Percentiles rank a stretch among this genome's conserved stretches.
These are phyloP conservation scores for Saguinus imperator DNA, from an alignment of 2,113 vertebrate genomes.

Conservation along the genomic window DNA sequence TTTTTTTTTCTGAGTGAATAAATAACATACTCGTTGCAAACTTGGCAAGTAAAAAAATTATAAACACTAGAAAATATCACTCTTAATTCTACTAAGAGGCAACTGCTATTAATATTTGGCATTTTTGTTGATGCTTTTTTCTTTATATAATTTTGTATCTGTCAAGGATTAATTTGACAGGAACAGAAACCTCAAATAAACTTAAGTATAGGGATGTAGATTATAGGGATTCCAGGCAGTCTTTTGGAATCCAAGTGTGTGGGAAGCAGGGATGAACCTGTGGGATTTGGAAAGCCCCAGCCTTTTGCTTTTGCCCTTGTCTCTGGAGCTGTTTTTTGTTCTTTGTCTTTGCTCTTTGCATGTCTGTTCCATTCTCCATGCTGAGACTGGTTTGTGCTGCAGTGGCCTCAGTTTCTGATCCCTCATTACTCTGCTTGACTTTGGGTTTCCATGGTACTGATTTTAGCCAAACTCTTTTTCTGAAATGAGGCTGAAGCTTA, in stretches of 20 bases:
- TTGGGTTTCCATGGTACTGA: neutral
- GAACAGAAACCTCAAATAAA: constrained; percentile 47
- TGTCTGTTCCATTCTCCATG: neutral
- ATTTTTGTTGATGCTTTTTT: constrained; percentile 8
- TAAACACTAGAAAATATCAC: constrained; percentile 10
- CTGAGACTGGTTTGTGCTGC: neutral
- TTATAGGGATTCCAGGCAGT: neutral
- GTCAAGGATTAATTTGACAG: constrained; percentile 21
- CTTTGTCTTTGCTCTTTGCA: neutral
- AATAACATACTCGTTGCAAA: constrained; percentile 48
- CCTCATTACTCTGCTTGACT: neutral
- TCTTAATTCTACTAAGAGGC: neutral
- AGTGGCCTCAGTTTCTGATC: neutral
- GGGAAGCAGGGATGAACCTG: neutral
- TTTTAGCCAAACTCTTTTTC: constrained; percentile 41
- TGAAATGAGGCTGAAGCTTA: neutral
- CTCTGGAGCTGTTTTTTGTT: neutral
- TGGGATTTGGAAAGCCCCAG: constrained; percentile 28
- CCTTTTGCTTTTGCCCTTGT: constrained; percentile 45
- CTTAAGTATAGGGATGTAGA: neutral
- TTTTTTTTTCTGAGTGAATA: neutral
- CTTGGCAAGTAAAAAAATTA: neutral
- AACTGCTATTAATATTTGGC: constrained; percentile 18
- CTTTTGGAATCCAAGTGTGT: neutral
- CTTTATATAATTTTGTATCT: neutral